Conservation (phyloP, 2,888 invertebrate genomes). For the Drosophila fungiperda region DNA sequence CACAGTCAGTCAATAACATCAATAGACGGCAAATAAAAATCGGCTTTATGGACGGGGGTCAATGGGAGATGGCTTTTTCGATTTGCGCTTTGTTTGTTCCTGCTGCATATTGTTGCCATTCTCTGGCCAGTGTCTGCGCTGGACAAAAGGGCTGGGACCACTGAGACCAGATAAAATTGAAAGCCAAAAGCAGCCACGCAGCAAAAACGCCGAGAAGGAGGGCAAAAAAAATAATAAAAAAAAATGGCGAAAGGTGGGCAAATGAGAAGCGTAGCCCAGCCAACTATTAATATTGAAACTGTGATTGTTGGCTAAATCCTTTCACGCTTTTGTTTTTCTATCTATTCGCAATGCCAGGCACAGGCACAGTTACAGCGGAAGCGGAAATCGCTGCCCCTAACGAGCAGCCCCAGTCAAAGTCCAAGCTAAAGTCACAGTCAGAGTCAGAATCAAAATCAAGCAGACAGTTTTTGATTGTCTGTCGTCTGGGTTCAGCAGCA, state of each 20-base stretch:
- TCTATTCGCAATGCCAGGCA: slow-evolving; percentile 65
- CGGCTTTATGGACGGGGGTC: slow-evolving; percentile 41
- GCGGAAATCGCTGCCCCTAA: slow-evolving; percentile 70
- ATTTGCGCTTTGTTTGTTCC: slow-evolving; percentile 65
- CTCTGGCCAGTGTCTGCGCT: slow-evolving; percentile 58
- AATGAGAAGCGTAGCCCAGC: slow-evolving; percentile 2
- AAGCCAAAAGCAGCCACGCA: slow-evolving; percentile 74
- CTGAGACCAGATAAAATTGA: slow-evolving; percentile 55
- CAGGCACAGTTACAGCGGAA: slow-evolving; percentile 57
- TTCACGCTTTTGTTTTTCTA: slow-evolving; percentile 68
- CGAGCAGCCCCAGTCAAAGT: slow-evolving; percentile 45
- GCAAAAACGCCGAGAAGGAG: slow-evolving; percentile 64
- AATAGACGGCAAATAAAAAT: slow-evolving; percentile 79
- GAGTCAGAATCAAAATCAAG: slow-evolving; percentile 51
- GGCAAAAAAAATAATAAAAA: not conserved
- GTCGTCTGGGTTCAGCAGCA: slow-evolving; percentile 65
- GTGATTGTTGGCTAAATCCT: slow-evolving; percentile 68
- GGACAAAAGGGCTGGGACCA: slow-evolving; percentile 53
- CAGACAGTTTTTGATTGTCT: slow-evolving; percentile 79
- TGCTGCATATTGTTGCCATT: slow-evolving; percentile 53
- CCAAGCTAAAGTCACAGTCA: slow-evolving; percentile 18
- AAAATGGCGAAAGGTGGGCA: not conserved
- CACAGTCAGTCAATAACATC: slow-evolving; percentile 72
- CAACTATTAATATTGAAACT: slow-evolving; percentile 71
- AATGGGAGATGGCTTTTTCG: slow-evolving; percentile 54